These are phyloP conservation scores for Strigops habroptila DNA, from an alignment of 2,113 vertebrate genomes.

Conservation along the genomic window DNA sequence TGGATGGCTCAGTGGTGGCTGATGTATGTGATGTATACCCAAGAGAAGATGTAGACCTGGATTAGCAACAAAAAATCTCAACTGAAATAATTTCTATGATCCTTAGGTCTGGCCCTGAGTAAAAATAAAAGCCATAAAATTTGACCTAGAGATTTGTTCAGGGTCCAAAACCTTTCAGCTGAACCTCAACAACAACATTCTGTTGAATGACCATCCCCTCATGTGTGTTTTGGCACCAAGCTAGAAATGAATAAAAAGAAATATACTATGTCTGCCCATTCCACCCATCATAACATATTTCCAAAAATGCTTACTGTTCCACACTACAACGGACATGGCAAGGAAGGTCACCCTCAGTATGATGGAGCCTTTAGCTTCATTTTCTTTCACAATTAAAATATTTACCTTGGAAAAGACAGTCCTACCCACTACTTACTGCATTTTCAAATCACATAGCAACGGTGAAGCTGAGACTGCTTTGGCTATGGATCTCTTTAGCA, in stretches of 20 bases:
- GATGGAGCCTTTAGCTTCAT: not conserved
- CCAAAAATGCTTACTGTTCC: not conserved
- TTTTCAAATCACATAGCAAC: not conserved
- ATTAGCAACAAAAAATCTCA: not conserved
- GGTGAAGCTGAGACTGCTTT: not conserved
- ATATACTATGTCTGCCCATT: not conserved
- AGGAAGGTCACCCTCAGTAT: not conserved
- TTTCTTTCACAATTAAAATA: not conserved
- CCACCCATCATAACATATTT: not conserved
- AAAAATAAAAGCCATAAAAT: not conserved
- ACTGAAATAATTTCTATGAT: not conserved
- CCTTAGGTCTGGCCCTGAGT: not conserved
- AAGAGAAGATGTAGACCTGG: not conserved
- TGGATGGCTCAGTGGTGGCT: no score
- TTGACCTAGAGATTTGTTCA: not conserved
- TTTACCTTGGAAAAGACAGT: not conserved
- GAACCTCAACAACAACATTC: not conserved
- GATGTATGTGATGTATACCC: not conserved
- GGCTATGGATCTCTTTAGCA: not conserved
- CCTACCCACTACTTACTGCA: not conserved
- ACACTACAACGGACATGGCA: not conserved
- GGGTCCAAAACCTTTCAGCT: not conserved
- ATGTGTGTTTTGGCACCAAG: not conserved
- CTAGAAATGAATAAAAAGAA: not conserved
- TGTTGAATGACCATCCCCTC: not conserved